These are phyloP conservation scores for Pachydiplax longipennis DNA, from an alignment of 2,888 invertebrate genomes.

Conservation along the genomic window DNA sequence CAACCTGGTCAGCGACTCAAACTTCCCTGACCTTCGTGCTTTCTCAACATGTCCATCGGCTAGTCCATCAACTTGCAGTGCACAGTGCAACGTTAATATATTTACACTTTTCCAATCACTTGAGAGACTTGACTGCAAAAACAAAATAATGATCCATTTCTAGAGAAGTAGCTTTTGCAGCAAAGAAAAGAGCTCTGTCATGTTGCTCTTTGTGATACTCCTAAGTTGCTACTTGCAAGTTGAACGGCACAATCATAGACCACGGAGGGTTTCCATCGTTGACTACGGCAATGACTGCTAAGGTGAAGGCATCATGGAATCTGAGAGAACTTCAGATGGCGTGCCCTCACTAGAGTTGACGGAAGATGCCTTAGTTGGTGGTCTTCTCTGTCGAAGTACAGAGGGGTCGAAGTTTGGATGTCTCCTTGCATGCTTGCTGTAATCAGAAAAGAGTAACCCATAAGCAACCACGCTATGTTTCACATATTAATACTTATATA, in stretches of 20 bases:
- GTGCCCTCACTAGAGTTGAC: constrained; percentile 64
- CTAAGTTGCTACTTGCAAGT: constrained; percentile 29
- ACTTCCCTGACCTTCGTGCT: neutral
- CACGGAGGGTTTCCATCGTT: neutral
- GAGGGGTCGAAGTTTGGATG: constrained; percentile 70
- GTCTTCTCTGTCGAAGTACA: constrained; percentile 63
- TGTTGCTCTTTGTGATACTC: constrained; percentile 7
- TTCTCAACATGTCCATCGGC: too few species aligned
- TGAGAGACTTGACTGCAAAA: constrained; percentile 25
- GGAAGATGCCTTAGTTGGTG: constrained; percentile 62
- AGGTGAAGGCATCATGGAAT: constrained; percentile 62
- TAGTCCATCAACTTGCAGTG: constrained; percentile 24
- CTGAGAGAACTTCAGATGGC: constrained; percentile 63
- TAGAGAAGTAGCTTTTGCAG: constrained; percentile 9
- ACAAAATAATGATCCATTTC: constrained; percentile 5
- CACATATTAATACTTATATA: too few species aligned
- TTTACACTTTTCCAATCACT: constrained; percentile 11
- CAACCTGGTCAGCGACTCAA: neutral
- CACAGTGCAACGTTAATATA: constrained; percentile 37
- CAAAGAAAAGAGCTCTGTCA: constrained; percentile 19
- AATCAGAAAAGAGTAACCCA: constrained; percentile 51
- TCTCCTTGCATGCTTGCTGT: constrained; percentile 69
- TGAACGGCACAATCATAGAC: constrained; percentile 6
- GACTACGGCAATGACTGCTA: constrained; percentile 52
- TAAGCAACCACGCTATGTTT: neutral